Evolutionary conservation across 2,113 vertebrate genomes (phyloP).

Genomic region (Megaceryle maxima): DNA sequence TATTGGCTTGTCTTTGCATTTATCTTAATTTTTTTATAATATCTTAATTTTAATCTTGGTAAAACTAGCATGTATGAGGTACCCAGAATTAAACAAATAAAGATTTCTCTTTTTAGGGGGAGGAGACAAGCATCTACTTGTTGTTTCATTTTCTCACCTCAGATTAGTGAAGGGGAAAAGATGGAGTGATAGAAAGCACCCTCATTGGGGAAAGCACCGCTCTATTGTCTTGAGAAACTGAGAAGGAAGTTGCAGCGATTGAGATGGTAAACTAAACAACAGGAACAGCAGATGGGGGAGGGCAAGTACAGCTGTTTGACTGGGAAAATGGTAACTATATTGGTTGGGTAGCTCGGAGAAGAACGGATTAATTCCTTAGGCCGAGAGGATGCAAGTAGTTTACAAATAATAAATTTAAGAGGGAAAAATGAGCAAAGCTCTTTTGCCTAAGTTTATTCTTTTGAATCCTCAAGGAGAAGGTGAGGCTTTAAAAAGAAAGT

Average conservation of each 20-base stretch:
- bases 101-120: background rate
- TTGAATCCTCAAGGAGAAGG: background rate
- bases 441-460: background rate
- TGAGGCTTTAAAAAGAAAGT: background rate
- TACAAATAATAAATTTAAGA: background rate
- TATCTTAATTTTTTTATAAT: background rate
- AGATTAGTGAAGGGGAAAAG: background rate
- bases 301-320: slow-evolving; percentile 24
- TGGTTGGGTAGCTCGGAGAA: background rate
- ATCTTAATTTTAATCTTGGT: background rate
- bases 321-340: background rate
- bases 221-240: slow-evolving; percentile 9
- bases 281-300: background rate
- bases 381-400: background rate
- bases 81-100: background rate
- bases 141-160: background rate
- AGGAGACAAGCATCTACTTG: background rate
- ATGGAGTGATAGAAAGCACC: background rate
- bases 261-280: background rate
- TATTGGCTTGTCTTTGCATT: background rate
- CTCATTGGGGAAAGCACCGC: background rate
- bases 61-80: background rate
- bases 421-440: background rate
- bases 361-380: background rate
- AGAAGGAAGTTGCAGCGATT: background rate